These are phyloP conservation scores for Orcinus orca DNA, from an alignment of 2,113 vertebrate species.

Conservation along the genomic window DNA sequence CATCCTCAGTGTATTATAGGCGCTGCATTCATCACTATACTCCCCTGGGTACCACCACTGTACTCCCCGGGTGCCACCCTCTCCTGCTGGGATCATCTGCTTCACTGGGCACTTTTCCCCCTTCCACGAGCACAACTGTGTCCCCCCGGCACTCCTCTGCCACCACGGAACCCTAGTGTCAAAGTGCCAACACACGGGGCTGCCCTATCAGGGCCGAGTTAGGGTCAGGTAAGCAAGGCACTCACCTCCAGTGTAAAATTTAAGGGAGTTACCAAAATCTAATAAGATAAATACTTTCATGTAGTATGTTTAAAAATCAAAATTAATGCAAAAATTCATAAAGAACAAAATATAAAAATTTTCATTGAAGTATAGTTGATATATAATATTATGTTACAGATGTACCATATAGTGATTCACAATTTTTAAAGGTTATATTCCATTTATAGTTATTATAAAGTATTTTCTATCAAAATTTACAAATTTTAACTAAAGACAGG, in stretches of 20 bases:
- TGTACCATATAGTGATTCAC: not conserved
- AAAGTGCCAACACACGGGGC: not conserved
- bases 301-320: not conserved
- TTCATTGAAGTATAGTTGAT: not conserved
- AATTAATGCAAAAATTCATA: not conserved
- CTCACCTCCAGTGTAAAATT: not conserved
- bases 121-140: not conserved
- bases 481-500: not conserved
- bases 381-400: not conserved
- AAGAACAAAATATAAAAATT: not conserved
- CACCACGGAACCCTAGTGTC: no score
- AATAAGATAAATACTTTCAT: not conserved
- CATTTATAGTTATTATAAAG: not conserved
- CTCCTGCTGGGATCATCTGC: not conserved
- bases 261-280: not conserved
- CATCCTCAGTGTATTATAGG: not conserved
- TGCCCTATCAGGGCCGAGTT: not conserved
- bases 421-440: not conserved
- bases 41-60: not conserved
- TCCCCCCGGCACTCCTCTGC: not conserved
- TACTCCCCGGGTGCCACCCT: not conserved
- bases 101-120: no score
- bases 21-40: not conserved
- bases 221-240: not conserved
- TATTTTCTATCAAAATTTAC: not conserved